Conservation (phyloP, 2,113 vertebrate species). For the Salvelinus namaycush region DNA sequence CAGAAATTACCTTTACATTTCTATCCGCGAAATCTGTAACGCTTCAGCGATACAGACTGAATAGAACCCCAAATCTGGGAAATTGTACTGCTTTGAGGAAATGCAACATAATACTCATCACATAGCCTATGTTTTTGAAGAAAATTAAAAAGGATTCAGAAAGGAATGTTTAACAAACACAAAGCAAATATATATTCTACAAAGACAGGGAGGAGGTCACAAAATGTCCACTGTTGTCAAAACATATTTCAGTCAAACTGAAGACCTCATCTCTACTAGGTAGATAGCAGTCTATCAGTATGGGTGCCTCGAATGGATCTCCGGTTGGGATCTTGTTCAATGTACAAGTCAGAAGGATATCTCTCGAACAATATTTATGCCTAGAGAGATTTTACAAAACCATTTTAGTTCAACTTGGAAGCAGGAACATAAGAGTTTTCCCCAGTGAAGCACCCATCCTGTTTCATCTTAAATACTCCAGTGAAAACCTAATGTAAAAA, state of each 20-base stretch:
- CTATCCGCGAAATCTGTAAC: too few species aligned
- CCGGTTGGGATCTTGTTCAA: constrained; percentile 31
- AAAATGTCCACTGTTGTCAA: constrained; percentile 15
- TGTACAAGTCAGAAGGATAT: constrained; percentile 14
- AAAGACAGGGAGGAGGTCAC: constrained; percentile 39
- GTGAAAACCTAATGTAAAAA: constrained; percentile 35
- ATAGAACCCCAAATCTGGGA: constrained; percentile 13
- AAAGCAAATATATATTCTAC: constrained; percentile 41
- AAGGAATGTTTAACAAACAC: constrained; percentile 41
- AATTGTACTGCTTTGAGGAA: constrained; percentile 46
- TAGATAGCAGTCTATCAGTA: constrained; percentile 49
- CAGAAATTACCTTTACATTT: too few species aligned
- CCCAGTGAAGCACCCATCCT: constrained; percentile 64
- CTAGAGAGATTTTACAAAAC: constrained; percentile 16
- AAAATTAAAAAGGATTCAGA: constrained; percentile 18
- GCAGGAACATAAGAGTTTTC: constrained; percentile 32
- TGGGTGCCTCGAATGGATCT: constrained; percentile 54
- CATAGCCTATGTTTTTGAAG: constrained; percentile 19
- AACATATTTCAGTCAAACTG: neutral
- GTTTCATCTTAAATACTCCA: constrained; percentile 68
- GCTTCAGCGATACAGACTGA: too few species aligned
- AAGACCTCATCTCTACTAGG: constrained; percentile 30
- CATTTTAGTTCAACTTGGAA: constrained; percentile 29
- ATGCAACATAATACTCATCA: constrained; percentile 33
- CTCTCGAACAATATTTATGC: neutral